Evolutionary conservation across 2,113 vertebrate genomes (phyloP).

Genomic region (western clawed frog (Xenopus tropicalis)): UCB_Xtro_10.0 CM004451.2:66815501-66816000

Average conservation of each 20-base stretch:
- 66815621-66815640: background rate
- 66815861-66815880: slow-evolving; percentile 75
- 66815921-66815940: slow-evolving; percentile 76
- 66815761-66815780: slow-evolving; percentile 76
- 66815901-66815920: slow-evolving; percentile 77
- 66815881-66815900: slow-evolving; percentile 75
- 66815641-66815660: background rate
- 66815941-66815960: slow-evolving; percentile 73
- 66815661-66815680: background rate
- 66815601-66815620: background rate
- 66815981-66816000: no score
- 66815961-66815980: no score
- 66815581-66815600: slow-evolving; percentile 20
- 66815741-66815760: background rate
- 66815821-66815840: slow-evolving; percentile 76
- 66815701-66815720: background rate
- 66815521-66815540: background rate
- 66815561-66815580: background rate
- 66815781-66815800: slow-evolving; percentile 77
- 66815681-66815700: slow-evolving; percentile 2
- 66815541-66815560: slow-evolving; percentile 26
- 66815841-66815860: slow-evolving; percentile 76
- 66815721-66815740: slow-evolving; percentile 6
- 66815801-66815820: slow-evolving; percentile 75
- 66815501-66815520: background rate